These are phyloP conservation scores for Amphipyra berbera DNA, from an alignment of 2,888 invertebrate genomes.

Conservation along the genomic window DNA sequence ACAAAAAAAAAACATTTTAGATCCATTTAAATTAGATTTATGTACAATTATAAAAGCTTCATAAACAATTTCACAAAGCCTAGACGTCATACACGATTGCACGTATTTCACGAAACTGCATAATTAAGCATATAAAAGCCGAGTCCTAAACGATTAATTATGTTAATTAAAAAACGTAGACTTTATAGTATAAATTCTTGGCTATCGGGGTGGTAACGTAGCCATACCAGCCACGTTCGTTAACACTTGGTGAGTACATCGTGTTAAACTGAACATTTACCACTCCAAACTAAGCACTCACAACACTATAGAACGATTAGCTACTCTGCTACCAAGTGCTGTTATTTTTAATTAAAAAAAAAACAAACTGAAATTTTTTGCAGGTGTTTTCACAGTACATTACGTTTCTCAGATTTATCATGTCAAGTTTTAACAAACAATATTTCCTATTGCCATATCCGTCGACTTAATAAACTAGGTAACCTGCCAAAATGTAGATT, in stretches of 20 bases:
- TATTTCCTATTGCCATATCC: slow-evolving; percentile 32
- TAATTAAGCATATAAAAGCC: slow-evolving; percentile 22
- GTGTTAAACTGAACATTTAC: slow-evolving; percentile 11
- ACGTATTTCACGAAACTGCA: slow-evolving; percentile 23
- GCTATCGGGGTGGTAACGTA: slow-evolving; percentile 14
- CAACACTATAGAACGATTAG: background rate
- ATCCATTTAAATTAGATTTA: too few relatives aligned
- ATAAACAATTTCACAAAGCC: background rate
- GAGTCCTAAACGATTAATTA: slow-evolving; percentile 31
- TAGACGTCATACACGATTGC: too few relatives aligned
- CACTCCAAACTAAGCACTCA: slow-evolving; percentile 1
- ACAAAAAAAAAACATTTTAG: too few relatives aligned
- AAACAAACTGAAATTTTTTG: too few relatives aligned
- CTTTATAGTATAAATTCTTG: slow-evolving; percentile 19
- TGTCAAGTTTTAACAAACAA: slow-evolving; percentile 6
- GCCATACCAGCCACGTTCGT: slow-evolving; percentile 10
- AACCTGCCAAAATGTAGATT: slow-evolving; percentile 49
- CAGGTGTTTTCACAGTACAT: too few relatives aligned
- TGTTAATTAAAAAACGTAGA: slow-evolving; percentile 22
- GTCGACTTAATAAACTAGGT: slow-evolving; percentile 36
- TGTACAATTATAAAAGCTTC: too few relatives aligned
- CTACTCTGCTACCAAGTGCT: background rate
- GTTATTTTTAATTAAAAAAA: too few relatives aligned
- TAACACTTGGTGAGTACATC: slow-evolving; percentile 9
- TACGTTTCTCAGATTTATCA: background rate